Evolutionary conservation across 2,888 invertebrate species (phyloP).

Genomic region (Agonum fuliginosum): DNA sequence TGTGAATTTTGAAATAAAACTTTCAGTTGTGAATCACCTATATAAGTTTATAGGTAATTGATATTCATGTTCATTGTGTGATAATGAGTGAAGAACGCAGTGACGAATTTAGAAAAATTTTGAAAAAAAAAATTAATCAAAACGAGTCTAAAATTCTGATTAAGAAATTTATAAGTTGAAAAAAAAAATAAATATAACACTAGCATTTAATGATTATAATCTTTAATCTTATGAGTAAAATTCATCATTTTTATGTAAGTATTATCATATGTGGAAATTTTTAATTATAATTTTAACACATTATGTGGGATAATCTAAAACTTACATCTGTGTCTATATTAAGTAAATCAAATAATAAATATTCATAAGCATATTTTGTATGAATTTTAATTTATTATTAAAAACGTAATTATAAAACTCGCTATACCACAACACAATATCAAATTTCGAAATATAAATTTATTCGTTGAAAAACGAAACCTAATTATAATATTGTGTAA

Average conservation of each 20-base stretch:
- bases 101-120: no score
- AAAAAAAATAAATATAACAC: no score
- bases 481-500: background rate
- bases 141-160: no score
- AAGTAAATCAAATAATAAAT: background rate
- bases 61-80: no score
- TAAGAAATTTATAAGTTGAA: no score
- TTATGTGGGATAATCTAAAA: slow-evolving; percentile 16
- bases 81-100: no score
- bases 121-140: no score
- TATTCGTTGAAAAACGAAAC: background rate
- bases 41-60: no score
- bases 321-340: background rate
- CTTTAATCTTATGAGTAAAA: background rate
- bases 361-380: slow-evolving; percentile 3
- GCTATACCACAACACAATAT: background rate
- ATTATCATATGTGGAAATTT: background rate
- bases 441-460: slow-evolving; percentile 6
- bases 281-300: slow-evolving; percentile 11
- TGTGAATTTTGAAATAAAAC: no score
- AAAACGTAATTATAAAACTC: slow-evolving; percentile 19
- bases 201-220: no score
- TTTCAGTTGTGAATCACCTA: no score
- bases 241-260: background rate
- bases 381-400: background rate